Evolutionary conservation across 2,113 vertebrate genomes (phyloP), one percentile per base, ranked within the genome.

Genomic region (Trogon surrucura): DNA sequence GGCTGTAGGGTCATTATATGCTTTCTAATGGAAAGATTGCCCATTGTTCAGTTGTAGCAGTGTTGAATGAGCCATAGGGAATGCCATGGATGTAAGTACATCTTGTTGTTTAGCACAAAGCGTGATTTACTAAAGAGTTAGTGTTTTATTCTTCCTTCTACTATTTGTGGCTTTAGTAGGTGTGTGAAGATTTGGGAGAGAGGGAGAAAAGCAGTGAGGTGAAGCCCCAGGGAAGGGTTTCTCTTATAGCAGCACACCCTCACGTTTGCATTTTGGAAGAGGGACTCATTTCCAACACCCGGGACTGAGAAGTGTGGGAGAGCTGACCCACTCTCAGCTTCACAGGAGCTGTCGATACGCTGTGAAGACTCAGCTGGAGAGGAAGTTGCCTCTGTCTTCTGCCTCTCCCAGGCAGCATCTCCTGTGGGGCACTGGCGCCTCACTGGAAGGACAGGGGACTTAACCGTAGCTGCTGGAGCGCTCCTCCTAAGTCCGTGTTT

Each of bases 271-370:
- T 61, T 85, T 53, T 53, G 71, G 74, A 72, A 36, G 1, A 41
- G 0, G 34, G 23, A 32, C 4, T 3, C 2, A 0, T 38, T 79
- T 36, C 58, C 87, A 44, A 0, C 0, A 0, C 19, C 21, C 1
- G 1, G 38, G 21, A 45, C 50, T 34, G 36, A 60, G 45, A 32
- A n/a, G 30, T 22, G 47, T 4, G 7, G 51, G n/a, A 64, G 13
- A 20, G 20, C 51, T 51, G 38, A 44, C 26, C 34, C 7, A 0
- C 47, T 54, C n/a, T 6, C 5, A 62, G 26, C 57, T 66, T 47
- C 0, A 0, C 23, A 11, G 3, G 4, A 34, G 45, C n/a, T 70
- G 25, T 38, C 1, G 0, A 3, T 6, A 16, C 0, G 0, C 62
- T 66, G 73, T 41, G 53, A 13, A 53, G 60, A 79, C 18, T 29